These are phyloP conservation scores for Echinarachnius parma DNA, from an alignment of 53 echinoderm and acorn worm genomes.

Conservation along the genomic window DNA sequence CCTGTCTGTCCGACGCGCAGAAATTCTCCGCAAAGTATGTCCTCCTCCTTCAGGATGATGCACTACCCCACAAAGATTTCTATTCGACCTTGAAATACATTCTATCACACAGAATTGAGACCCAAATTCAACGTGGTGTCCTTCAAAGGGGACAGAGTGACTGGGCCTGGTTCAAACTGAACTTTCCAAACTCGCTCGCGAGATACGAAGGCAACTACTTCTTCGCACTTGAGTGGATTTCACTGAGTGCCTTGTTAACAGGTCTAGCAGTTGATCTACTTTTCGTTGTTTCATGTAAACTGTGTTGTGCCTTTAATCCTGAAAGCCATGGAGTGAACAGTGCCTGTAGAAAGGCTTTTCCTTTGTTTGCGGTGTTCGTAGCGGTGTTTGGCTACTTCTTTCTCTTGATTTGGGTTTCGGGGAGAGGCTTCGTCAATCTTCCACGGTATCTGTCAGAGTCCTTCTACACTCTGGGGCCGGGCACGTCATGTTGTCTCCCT, in stretches of 20 bases:
- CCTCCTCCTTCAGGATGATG: slow-evolving; percentile 80
- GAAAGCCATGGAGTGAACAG: background rate
- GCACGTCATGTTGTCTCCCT: slow-evolving; percentile 71
- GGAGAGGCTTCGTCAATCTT: slow-evolving; percentile 51
- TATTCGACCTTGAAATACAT: slow-evolving; percentile 58
- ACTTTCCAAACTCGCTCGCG: slow-evolving; percentile 59
- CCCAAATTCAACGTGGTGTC: slow-evolving; percentile 38
- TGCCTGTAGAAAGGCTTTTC: background rate
- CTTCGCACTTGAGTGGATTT: slow-evolving; percentile 70
- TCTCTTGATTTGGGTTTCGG: slow-evolving; percentile 37
- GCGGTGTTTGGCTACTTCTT: slow-evolving; percentile 39
- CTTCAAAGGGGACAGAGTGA: slow-evolving; percentile 18
- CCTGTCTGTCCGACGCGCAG: slow-evolving; percentile 60
- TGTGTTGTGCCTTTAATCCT: no score
- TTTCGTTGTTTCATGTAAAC: background rate
- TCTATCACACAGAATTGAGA: slow-evolving; percentile 55
- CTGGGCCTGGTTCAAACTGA: slow-evolving; percentile 85
- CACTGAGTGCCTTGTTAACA: slow-evolving; percentile 44
- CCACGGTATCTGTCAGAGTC: slow-evolving; percentile 28
- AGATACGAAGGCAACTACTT: slow-evolving; percentile 64
- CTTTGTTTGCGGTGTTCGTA: slow-evolving; percentile 19
- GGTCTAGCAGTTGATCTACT: slow-evolving; percentile 17
- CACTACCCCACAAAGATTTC: slow-evolving; percentile 61
- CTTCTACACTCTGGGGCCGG: slow-evolving; percentile 57
- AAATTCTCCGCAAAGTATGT: slow-evolving; percentile 58